Conservation (phyloP, 2,888 invertebrate species). For the Apantesis nais region DNA sequence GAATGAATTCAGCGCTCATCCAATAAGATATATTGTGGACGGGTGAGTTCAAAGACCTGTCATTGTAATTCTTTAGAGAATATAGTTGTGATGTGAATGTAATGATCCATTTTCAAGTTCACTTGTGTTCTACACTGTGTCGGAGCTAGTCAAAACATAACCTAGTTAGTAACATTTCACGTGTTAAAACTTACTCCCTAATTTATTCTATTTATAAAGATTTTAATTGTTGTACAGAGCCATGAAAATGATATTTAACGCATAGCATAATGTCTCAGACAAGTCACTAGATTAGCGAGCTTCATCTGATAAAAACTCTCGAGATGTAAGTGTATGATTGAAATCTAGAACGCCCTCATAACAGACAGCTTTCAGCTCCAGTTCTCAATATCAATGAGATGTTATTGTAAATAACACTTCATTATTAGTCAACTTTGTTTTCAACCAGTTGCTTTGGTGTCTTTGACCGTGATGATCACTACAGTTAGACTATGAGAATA, state of each 20-base stretch:
- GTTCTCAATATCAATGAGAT: constrained; percentile 58
- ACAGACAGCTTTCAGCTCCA: constrained; percentile 58
- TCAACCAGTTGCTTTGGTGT: constrained; percentile 62
- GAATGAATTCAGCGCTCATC: neutral
- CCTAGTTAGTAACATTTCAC: neutral
- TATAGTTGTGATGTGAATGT: neutral
- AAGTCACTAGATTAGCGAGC: constrained; percentile 66
- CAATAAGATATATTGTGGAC: neutral
- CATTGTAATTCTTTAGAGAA: neutral
- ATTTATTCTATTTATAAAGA: constrained; percentile 71
- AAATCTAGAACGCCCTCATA: constrained; percentile 53
- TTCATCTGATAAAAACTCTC: constrained; percentile 65
- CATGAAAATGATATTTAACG: constrained; percentile 73
- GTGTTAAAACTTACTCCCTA: neutral
- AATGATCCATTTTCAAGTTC: constrained; percentile 6
- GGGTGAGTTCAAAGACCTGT: constrained; percentile 9
- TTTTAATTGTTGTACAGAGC: constrained; percentile 59
- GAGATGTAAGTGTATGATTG: constrained; percentile 54
- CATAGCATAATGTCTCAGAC: constrained; percentile 67
- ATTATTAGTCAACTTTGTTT: constrained; percentile 50
- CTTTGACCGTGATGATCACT: constrained; percentile 71
- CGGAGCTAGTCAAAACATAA: constrained; percentile 7
- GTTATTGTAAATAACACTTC: constrained; percentile 51
- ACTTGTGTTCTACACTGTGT: neutral
- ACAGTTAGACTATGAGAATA: constrained; percentile 63